These are phyloP conservation scores for Eilema griseolum DNA, from an alignment of 2,888 invertebrate species.

Conservation along the genomic window DNA sequence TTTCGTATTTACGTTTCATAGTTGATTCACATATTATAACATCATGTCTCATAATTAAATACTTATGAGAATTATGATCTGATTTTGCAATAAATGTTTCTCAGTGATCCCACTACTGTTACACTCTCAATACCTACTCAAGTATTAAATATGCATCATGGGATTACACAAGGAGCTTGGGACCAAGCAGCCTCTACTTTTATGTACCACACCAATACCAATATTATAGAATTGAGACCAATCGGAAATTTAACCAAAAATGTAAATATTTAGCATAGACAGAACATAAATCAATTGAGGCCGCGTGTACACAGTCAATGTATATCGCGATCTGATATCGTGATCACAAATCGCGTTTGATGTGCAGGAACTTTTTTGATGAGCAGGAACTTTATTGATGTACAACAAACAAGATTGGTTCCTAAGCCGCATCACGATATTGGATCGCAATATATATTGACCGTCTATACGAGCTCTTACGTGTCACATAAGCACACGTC, in stretches of 20 bases:
- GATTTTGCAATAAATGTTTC: not conserved
- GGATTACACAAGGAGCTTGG: not conserved
- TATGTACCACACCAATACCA: not conserved
- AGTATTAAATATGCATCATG: no score
- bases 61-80: not conserved
- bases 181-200: not conserved
- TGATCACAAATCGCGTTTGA: no score
- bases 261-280: not conserved
- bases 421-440: no score
- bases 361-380: no score
- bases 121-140: no score
- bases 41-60: no score
- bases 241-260: slow-evolving; percentile 1
- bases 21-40: not conserved
- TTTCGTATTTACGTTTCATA: not conserved
- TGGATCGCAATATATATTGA: no score
- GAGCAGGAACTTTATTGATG: no score
- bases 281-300: not conserved
- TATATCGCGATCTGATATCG: no score
- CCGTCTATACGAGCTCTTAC: no score
- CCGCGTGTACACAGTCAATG: not conserved
- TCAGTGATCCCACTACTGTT: not conserved
- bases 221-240: slow-evolving; percentile 1
- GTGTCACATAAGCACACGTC: not conserved
- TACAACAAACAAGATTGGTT: no score